A percentile compares a stretch with the other conserved stretches of the same genome.
Evolutionary conservation across 1,140 invertebrate genomes (phyloP).

Genomic region (Microvelia longipes): DNA sequence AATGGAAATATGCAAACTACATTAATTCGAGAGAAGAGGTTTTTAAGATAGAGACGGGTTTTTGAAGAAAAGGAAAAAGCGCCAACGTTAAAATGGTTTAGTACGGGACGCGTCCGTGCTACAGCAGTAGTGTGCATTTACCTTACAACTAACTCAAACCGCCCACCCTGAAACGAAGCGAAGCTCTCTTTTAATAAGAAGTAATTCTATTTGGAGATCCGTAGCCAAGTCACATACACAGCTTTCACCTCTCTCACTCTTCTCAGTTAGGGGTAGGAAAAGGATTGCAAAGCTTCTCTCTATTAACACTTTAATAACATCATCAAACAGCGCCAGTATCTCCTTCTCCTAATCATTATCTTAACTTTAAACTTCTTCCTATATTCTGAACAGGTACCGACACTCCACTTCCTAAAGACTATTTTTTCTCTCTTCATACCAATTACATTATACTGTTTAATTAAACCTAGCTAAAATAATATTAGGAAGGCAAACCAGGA

Average conservation of each 20-base stretch:
- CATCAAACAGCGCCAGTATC: background rate
- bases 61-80: background rate
- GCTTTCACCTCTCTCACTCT: background rate
- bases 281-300: too few relatives aligned
- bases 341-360: constrained; percentile 1
- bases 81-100: constrained; percentile 3
- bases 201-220: constrained; percentile 5
- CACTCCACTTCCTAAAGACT: background rate
- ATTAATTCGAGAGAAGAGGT: background rate
- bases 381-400: background rate
- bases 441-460: background rate
- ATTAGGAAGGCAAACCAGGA: background rate
- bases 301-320: constrained; percentile 6
- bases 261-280: too few relatives aligned
- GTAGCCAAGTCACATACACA: constrained; percentile 1
- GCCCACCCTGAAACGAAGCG: background rate
- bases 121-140: background rate
- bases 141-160: too few relatives aligned
- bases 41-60: too few relatives aligned
- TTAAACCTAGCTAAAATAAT: background rate
- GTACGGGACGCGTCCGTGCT: background rate
- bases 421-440: background rate
- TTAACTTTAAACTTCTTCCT: background rate
- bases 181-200: constrained; percentile 1
- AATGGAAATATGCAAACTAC: constrained; percentile 6